Conservation (phyloP, 2,888 invertebrate genomes). For the Brenthis ino region DNA sequence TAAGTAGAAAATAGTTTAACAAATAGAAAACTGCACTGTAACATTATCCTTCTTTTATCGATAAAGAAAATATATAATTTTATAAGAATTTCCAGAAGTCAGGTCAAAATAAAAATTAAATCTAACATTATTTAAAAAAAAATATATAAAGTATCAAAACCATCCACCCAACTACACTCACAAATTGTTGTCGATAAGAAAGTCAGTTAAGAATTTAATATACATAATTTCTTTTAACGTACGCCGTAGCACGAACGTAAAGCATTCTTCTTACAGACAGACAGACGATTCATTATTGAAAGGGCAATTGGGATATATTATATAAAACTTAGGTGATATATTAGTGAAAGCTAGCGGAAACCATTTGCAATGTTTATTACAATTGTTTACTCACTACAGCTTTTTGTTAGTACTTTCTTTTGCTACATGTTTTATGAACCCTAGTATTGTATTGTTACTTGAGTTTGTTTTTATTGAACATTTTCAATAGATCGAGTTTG, state of each 20-base stretch:
- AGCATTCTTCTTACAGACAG: constrained; percentile 13
- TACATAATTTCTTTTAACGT: constrained; percentile 76
- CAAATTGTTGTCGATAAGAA: constrained; percentile 75
- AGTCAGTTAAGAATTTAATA: constrained; percentile 77
- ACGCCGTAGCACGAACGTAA: constrained; percentile 25
- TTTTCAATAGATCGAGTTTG: too few relatives aligned
- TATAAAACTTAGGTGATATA: constrained; percentile 18
- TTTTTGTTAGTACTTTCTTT: background rate
- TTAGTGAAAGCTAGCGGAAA: constrained; percentile 24
- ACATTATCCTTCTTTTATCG: too few relatives aligned
- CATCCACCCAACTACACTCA: constrained; percentile 43
- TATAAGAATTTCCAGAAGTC: too few relatives aligned
- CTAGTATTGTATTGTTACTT: background rate
- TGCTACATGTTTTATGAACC: constrained; percentile 1
- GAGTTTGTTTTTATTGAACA: too few relatives aligned
- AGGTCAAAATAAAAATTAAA: background rate
- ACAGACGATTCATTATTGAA: constrained; percentile 37
- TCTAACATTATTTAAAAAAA: constrained; percentile 9
- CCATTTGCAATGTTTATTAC: background rate
- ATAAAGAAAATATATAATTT: too few relatives aligned
- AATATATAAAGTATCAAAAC: constrained; percentile 57
- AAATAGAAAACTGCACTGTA: too few relatives aligned
- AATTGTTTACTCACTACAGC: background rate
- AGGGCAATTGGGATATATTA: constrained; percentile 33
- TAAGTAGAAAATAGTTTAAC: too few relatives aligned